Evolutionary conservation across 1,140 invertebrate genomes (phyloP), one percentile per base, ranked within the genome.

Genomic region (Coenobita brevimanus): DNA sequence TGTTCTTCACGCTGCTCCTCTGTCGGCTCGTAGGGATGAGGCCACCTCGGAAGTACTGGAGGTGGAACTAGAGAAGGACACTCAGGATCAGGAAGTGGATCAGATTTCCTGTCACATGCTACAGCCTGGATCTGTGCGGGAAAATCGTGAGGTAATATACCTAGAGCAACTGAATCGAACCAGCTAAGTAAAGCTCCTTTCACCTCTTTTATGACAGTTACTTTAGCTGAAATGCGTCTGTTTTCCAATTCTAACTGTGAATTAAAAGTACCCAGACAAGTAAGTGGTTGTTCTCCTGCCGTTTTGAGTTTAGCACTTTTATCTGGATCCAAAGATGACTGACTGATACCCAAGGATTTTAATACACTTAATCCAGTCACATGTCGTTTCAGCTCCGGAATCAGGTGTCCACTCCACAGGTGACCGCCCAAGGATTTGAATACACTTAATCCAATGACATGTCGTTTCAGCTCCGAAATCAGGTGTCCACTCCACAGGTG

Each of bases 191-290:
- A 57, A 1, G 43, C 50, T 15, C 76, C 76, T 17, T 57, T 57
- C 24, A 79, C 50, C 54, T 79, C 76, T 36, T 79, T 79, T 2
- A 79, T 50, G 3, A 79, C 76, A 57, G 46, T 8, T 15, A 79
- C 54, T 13, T 27, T 10, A 33, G 46, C 41, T 6, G 10, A 10
- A 8, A 41, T 43, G 1, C n/a, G 36, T 41, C n/a, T 38, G 41
- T 76, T 24, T 2, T 41, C 73, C 33, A 76, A 41, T n/a, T 76
- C n/a, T 1, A 76, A n/a, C 3, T 76, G 3, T 3, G 33, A 41
- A 3, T 33, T 38, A 41, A 79, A 79, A 10, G 75, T 50, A 24
- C 78, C 36, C 27, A 62, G 24, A 33, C 60, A 80, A 13, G 78
- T 80, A 17, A 62, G 36, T 15, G 6, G 60, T 4, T 80, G 30